Evolutionary conservation across 2,888 invertebrate genomes (phyloP), one percentile per base, ranked within the genome.

Genomic region (Candidula unifasciata): DNA sequence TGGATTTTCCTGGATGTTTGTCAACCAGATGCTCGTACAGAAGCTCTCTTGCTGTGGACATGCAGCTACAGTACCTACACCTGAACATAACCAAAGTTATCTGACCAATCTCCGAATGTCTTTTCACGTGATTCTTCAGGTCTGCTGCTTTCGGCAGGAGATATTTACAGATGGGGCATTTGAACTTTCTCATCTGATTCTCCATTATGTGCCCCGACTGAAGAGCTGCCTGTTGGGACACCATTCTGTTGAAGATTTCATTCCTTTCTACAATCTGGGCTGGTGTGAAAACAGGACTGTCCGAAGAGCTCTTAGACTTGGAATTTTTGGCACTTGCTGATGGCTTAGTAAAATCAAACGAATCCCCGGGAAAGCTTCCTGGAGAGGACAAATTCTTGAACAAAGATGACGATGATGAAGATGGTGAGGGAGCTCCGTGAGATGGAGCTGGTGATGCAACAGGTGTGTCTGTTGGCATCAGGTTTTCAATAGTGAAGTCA

Each of bases 1-100:
- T 85, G 33, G 87, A 80, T 76, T 88, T 89, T 16, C 88, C 88
- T 35, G 86, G 86, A 79, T 89, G 89, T 37, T 88, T 88, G 57
- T 88, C 87, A 74, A 81, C 82, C 57, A 89, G 80, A 57, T 89
- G 89, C 10, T 86, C 87, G 30, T 86, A 87, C 16, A 89, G 85
- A 30, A 88, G 80, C 24, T 87, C 86, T 71, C 87, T 78, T 27
- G 88, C 87, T 21, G 88, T 88, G 21, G 88, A 88, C 64, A 87
- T 86, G 24, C 86, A 85, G 66, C 87, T 87, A 82, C 88, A 88
- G 66, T 88, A 88, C 57, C 86, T 87, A 79, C 88, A 88, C n/a
- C 87, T 82, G 74, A 88, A 87, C 80, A 88, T 86, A 10, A 86
- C 84, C 52, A 88, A 57, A 5, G 88, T 87, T 52, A 88, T 87